Base-by-base conservation (phyloP, 2,113 vertebrate genomes). In the Oplegnathus fasciatus region DNA sequence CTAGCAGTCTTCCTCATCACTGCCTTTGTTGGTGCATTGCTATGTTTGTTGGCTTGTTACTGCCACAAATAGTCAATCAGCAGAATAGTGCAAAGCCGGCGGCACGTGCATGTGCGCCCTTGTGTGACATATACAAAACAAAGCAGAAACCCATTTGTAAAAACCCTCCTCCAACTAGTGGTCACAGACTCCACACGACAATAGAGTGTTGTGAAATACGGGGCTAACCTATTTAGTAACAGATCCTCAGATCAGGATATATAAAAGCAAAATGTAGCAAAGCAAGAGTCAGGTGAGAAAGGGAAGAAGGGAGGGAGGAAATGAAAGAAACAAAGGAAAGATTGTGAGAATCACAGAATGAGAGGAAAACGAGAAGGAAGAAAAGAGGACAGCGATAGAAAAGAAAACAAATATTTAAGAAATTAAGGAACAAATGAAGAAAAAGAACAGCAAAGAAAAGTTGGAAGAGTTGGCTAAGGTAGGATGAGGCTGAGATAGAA, bases 21-120 rank as follows among this genome's bases (percentile, higher is more conserved):
- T 17, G 17, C 26, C 18, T 57, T 28, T 22, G 10, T 32, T 42
- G 24, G 32, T 9, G 61, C 37, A 22, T 8, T 30, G 17, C n/a
- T 78, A 2, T 13, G 5, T 22, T 22, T 42, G 50, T 34, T 48
- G 76, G 2, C 40, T 18, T 10, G 60, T 57, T 4, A 30, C 46
- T 20, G 44, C 44, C 30, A 52, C 30, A 26, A 65, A 61, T 10
- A 14, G 32, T 26, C 24, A 8, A 37, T 71, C 54, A 17, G 26
- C 18, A 48, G 18, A 44, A 28, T 3, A 48, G 20, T 30, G 2
- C 15, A n/a, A 55, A 55, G 37, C 14, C 0, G 17, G 11, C 3
- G 0, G 55, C 20, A 34, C 37, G 3, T 8, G 7, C 34, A 58
- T 9, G 0, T 54, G 7, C 22, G 1, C 3, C 2, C 2, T 20